phyloP scores from a whole-genome alignment of 1,140 invertebrate genomes.

The Panagrolaimus sp. region DNA sequence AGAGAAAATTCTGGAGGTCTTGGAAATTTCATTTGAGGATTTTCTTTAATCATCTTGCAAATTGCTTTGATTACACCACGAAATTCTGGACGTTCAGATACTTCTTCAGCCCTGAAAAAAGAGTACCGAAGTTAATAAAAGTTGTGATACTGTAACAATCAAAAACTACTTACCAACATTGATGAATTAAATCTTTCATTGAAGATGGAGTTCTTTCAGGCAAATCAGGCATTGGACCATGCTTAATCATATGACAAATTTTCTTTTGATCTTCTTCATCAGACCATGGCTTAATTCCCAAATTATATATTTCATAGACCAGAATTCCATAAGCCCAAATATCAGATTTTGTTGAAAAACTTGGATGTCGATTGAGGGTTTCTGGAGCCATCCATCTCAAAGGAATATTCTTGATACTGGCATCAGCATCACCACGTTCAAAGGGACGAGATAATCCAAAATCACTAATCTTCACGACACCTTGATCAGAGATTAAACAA shows the following conservation, averaged over 20 bases:
- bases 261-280: conserved; percentile 29
- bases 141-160: not conserved
- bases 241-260: conserved; percentile 4
- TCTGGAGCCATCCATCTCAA: conserved; percentile 89
- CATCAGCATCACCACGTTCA: conserved; percentile 65
- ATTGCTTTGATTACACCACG: conserved; percentile 4
- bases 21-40: not conserved
- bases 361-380: conserved; percentile 76
- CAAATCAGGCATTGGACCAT: conserved; percentile 9
- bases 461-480: conserved; percentile 78
- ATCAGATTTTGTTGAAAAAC: conserved; percentile 90
- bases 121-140: not conserved
- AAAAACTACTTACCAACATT: conserved; percentile 1
- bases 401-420: not conserved
- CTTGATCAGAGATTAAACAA: conserved; percentile 20
- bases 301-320: conserved; percentile 59
- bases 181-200: not conserved
- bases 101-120: not conserved
- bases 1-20: not conserved
- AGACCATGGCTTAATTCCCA: conserved; percentile 38
- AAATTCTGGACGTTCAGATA: not conserved
- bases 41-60: not conserved
- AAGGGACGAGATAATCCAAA: conserved; percentile 90
- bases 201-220: conserved; percentile 1
- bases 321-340: conserved; percentile 62